phyloP scores from a whole-genome alignment of 2,113 vertebrate genomes.

The Empidonax alnorum region DNA sequence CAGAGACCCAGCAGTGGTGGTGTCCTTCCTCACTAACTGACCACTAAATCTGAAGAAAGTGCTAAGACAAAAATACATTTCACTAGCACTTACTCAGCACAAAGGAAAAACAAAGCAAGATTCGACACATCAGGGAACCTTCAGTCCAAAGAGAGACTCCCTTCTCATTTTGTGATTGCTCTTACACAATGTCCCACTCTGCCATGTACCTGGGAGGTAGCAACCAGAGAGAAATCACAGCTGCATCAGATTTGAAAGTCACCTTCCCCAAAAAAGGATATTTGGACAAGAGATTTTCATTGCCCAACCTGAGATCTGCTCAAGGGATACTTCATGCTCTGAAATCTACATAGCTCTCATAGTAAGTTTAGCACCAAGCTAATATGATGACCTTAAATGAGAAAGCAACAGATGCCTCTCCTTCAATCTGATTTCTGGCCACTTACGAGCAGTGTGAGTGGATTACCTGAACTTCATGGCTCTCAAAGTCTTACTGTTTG shows the following conservation, averaged over 20 bases:
- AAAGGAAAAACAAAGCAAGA: background rate
- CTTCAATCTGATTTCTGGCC: background rate
- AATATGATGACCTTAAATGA: background rate
- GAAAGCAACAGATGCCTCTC: background rate
- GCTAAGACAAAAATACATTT: background rate
- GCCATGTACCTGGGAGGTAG: fast-evolving
- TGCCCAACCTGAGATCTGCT: background rate
- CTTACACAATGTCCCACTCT: background rate
- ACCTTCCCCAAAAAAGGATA: background rate
- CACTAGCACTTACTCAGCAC: background rate
- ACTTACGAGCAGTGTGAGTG: background rate
- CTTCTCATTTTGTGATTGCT: background rate
- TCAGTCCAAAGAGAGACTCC: background rate
- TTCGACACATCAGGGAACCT: fast-evolving
- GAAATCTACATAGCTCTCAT: background rate
- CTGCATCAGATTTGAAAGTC: background rate
- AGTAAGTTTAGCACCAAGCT: background rate
- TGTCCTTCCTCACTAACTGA: background rate
- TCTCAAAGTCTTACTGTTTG: background rate
- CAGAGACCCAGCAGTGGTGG: background rate
- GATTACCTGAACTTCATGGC: background rate
- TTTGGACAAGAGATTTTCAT: background rate
- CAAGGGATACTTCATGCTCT: background rate
- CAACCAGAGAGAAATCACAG: background rate
- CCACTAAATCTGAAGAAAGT: background rate